A percentile compares a stretch with the other conserved stretches of the same genome.
Evolutionary conservation across 2,888 invertebrate genomes (phyloP).

Genomic region (Cantharis nigra): DNA sequence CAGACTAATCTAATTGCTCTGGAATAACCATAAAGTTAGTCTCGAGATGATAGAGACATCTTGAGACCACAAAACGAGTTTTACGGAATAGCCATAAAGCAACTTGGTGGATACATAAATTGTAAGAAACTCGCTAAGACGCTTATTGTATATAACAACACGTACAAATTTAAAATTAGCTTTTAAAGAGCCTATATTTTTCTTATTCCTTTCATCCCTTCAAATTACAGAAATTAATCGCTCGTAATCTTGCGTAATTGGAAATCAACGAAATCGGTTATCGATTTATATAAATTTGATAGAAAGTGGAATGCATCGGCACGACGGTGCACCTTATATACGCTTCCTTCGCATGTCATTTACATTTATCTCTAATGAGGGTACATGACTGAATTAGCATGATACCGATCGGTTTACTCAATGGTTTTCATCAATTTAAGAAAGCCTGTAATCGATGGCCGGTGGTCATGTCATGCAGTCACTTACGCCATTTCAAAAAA

Average conservation of each 20-base stretch:
- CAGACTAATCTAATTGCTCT: slow-evolving; percentile 56
- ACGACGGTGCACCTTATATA: background rate
- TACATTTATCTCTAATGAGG: slow-evolving; percentile 49
- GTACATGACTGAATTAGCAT: slow-evolving; percentile 45
- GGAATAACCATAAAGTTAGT: slow-evolving; percentile 56
- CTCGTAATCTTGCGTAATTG: background rate
- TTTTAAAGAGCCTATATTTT: slow-evolving; percentile 36
- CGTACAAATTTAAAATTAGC: slow-evolving; percentile 57
- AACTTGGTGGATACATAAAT: slow-evolving; percentile 54
- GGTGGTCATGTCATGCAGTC: slow-evolving; percentile 38
- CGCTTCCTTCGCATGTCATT: slow-evolving; percentile 36
- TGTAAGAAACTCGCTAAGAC: slow-evolving; percentile 47
- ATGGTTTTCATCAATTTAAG: slow-evolving; percentile 35
- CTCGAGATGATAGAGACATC: slow-evolving; percentile 57
- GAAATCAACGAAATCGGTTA: background rate
- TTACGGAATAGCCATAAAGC: slow-evolving; percentile 56
- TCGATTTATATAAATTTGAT: slow-evolving; percentile 16
- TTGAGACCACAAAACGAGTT: slow-evolving; percentile 55
- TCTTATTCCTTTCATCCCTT: slow-evolving; percentile 32
- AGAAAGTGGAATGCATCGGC: slow-evolving; percentile 25
- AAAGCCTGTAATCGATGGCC: slow-evolving; percentile 32
- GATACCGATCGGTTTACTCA: slow-evolving; percentile 42
- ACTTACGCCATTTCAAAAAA: slow-evolving; percentile 18
- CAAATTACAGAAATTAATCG: background rate
- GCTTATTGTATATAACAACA: slow-evolving; percentile 43